phyloP scores from a whole-genome alignment of 2,113 vertebrate genomes.

The Glaucomys volans region DNA sequence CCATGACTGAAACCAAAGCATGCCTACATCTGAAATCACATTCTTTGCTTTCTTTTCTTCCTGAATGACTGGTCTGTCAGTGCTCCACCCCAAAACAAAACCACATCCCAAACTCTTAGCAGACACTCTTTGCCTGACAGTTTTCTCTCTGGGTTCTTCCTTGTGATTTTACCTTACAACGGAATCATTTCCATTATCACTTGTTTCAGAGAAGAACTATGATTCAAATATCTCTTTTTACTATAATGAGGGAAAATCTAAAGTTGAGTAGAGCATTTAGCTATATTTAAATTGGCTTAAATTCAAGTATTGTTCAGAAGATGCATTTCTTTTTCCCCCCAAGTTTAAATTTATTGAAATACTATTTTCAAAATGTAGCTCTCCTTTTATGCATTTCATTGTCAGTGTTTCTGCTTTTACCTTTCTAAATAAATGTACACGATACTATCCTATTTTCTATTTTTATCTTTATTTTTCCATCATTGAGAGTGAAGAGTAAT shows the following conservation, averaged over 20 bases:
- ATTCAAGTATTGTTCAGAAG: not conserved
- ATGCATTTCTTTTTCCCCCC: not conserved
- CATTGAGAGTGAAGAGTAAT: not conserved
- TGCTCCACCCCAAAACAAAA: not conserved
- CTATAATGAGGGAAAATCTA: not conserved
- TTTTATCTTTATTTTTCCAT: not conserved
- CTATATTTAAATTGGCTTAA: not conserved
- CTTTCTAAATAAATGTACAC: not conserved
- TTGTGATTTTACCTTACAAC: not conserved
- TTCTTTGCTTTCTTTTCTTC: not conserved
- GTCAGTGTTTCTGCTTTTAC: not conserved
- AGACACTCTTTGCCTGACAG: slow-evolving; percentile 23
- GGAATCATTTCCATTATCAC: not conserved
- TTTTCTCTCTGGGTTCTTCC: not conserved
- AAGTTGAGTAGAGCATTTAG: not conserved
- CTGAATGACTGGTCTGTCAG: not conserved
- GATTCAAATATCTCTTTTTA: not conserved
- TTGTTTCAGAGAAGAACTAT: not conserved
- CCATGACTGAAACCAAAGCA: not conserved
- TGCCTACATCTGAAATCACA: not conserved
- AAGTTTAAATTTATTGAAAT: not conserved
- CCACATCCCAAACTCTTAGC: not conserved
- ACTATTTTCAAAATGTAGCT: not conserved
- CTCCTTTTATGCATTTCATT: not conserved
- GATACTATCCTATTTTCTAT: not conserved